These are phyloP conservation scores for Vombatus ursinus DNA, from an alignment of 2,113 vertebrate genomes.

Conservation along the genomic window DNA sequence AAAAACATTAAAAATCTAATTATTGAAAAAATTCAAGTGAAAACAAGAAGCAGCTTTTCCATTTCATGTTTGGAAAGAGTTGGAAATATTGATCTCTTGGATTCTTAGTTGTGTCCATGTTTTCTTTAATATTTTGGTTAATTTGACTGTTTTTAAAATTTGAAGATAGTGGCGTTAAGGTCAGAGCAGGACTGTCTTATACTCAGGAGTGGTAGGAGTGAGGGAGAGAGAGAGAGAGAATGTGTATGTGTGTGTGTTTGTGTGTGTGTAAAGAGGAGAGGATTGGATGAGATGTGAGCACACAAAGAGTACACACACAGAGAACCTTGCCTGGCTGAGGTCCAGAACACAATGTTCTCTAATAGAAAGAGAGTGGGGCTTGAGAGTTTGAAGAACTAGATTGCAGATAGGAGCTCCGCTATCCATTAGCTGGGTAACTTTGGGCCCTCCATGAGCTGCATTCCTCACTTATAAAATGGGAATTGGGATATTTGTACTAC, in stretches of 20 bases:
- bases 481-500: not conserved
- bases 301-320: not conserved
- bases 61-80: constrained; percentile 45
- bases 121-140: constrained; percentile 57
- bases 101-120: constrained; percentile 14
- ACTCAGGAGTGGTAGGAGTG: not conserved
- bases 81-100: constrained; percentile 9
- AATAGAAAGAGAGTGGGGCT: not conserved
- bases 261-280: not conserved
- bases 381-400: not conserved
- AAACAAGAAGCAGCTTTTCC: constrained; percentile 33
- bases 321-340: not conserved
- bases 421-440: not conserved
- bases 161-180: not conserved
- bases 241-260: no score
- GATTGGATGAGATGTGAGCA: not conserved
- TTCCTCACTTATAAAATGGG: not conserved
- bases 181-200: not conserved
- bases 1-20: constrained; percentile 14
- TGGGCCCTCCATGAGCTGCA: not conserved
- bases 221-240: no score
- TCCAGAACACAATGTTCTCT: not conserved
- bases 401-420: not conserved
- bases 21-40: not conserved
- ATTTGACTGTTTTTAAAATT: constrained; percentile 1